Percentiles rank a stretch among this genome's conserved stretches.
These are phyloP conservation scores for Gadopsis bispinosus DNA, from an alignment of 2,797 vertebrate species.

Conservation along the genomic window DNA sequence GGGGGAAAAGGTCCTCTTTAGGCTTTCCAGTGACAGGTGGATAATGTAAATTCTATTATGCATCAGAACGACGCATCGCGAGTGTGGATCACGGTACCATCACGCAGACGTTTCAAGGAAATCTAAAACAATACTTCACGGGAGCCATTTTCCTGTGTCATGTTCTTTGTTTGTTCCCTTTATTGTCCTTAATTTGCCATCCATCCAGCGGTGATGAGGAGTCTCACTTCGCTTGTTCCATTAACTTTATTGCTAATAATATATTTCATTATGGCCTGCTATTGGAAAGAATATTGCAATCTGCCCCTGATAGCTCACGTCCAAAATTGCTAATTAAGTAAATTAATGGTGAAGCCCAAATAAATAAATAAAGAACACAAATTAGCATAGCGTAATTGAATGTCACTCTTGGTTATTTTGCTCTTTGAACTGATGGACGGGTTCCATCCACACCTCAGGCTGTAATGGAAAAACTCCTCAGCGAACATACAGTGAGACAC, in stretches of 20 bases:
- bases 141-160: constrained; percentile 36
- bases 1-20: constrained; percentile 37
- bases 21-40: constrained; percentile 42
- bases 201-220: constrained; percentile 70
- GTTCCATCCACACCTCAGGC: constrained; percentile 52
- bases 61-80: constrained; percentile 19
- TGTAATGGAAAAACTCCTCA: constrained; percentile 35
- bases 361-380: constrained; percentile 78
- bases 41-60: constrained; percentile 36
- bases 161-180: constrained; percentile 58
- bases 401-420: constrained; percentile 82
- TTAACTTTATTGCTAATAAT: constrained; percentile 83
- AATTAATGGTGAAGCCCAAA: constrained; percentile 77
- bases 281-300: constrained; percentile 80
- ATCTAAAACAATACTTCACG: constrained; percentile 32
- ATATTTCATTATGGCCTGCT: constrained; percentile 80
- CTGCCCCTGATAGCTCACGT: constrained; percentile 77
- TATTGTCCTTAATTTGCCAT: constrained; percentile 71
- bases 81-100: constrained; percentile 9
- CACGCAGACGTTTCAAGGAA: not conserved
- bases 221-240: constrained; percentile 79
- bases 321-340: constrained; percentile 83
- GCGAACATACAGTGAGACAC: constrained; percentile 7
- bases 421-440: constrained; percentile 80
- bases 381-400: constrained; percentile 86